Evolutionary conservation across 2,888 invertebrate species (phyloP), one percentile per base, ranked within the genome.

Genomic region (Cataglyphis albicans): DNA sequence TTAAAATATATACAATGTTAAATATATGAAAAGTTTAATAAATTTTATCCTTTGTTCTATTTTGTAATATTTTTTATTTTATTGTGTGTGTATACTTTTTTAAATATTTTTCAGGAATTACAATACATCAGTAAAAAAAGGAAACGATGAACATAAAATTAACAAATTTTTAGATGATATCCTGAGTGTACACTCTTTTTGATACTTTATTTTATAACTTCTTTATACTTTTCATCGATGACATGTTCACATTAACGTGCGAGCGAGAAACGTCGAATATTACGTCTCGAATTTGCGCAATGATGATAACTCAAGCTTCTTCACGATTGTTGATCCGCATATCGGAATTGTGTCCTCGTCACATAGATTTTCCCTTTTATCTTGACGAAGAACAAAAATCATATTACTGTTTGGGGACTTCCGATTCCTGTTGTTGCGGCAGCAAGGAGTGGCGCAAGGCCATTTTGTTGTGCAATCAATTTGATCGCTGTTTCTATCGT

Each of bases 351-450:
- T 59, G 35, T 88, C 89, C 21, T 52, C 48, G n/a, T 52, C 48
- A 52, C 2, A 1, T n/a, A 87, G 64, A 52, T 86, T 88, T 7
- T 70, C 87, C 0, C 86, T 84, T 59, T 91, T 91, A 41, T 81
- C 84, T 18, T 91, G 89, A 70, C 89, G 90, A 52, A 92, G 87
- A 12, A 91, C 76, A 32, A 91, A 88, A 3, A 91, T 48, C 87
- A 90, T 84, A 57, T 73, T 88, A 29, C 73, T 63, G 41, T 44
- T 65, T n/a, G 41, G 10, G 3, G 83, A 75, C 38, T 88, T 89
- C 29, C 74, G 84, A 41, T 18, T 84, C 64, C 82, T 87, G 52
- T 67, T 21, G 21, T 73, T 72, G 3, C 74, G 65, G 32, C 87
- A 88, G 12, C 86, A 87, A 10, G 84, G 76, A 59, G 80, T 80